These are phyloP conservation scores for Octomys mimax DNA, from an alignment of 2,797 vertebrate species.

Conservation along the genomic window DNA sequence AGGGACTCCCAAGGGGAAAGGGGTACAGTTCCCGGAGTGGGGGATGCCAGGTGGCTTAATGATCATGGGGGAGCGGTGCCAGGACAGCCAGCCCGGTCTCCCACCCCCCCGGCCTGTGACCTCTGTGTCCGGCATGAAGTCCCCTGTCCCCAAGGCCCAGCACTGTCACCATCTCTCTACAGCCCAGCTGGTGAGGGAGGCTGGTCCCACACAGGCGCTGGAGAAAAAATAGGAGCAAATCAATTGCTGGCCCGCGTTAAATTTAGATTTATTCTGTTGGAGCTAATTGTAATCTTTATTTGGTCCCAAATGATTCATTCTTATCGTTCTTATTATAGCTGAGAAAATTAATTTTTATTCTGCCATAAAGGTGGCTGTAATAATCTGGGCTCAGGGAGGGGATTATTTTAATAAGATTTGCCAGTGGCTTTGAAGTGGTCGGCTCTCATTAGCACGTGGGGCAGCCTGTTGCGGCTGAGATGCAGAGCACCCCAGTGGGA, in stretches of 20 bases:
- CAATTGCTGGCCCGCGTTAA: slow-evolving; percentile 87
- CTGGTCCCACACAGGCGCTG: slow-evolving; percentile 76
- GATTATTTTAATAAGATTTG: slow-evolving; percentile 92
- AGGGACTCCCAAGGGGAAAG: not conserved
- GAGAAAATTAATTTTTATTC: slow-evolving; percentile 92
- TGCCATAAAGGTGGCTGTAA: slow-evolving; percentile 90
- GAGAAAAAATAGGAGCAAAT: slow-evolving; percentile 84
- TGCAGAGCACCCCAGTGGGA: not conserved
- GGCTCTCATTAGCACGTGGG: slow-evolving; percentile 64
- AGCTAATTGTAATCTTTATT: slow-evolving; percentile 92
- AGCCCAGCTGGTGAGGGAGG: slow-evolving; percentile 70
- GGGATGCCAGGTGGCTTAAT: not conserved
- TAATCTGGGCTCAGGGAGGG: slow-evolving; percentile 90
- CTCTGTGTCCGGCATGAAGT: slow-evolving; percentile 71
- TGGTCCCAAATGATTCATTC: slow-evolving; percentile 90
- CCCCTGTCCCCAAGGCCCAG: not conserved
- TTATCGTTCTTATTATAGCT: slow-evolving; percentile 90
- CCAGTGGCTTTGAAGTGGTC: slow-evolving; percentile 84
- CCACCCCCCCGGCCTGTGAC: slow-evolving; percentile 20
- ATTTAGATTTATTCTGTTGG: slow-evolving; percentile 91
- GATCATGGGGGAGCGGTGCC: not conserved
- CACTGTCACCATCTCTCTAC: not conserved
- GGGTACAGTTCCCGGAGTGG: not conserved
- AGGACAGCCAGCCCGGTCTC: not conserved
- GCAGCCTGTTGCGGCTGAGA: not conserved